phyloP scores from a whole-genome alignment of 2,888 invertebrate species.

The Galerucella nymphaeae region DNA sequence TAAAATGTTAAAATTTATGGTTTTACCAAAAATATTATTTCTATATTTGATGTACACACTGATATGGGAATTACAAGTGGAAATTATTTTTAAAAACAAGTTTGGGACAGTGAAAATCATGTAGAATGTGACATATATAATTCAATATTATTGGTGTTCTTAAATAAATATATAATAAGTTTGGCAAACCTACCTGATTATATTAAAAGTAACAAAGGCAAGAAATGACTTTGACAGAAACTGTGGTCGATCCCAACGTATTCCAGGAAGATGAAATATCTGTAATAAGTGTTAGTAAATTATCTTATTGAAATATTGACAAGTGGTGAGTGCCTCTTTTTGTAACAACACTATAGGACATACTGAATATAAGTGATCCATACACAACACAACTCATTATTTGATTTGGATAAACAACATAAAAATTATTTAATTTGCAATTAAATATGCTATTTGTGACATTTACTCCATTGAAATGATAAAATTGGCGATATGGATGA shows the following conservation, averaged over 20 bases:
- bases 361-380: background rate
- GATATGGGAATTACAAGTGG: no score
- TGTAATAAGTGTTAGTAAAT: constrained; percentile 61
- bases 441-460: constrained; percentile 3
- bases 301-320: no score
- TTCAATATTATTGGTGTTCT: no score
- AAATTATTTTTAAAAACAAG: no score
- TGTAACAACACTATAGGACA: background rate
- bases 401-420: background rate
- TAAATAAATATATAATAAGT: no score
- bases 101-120: no score
- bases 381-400: background rate
- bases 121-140: no score
- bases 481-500: background rate
- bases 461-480: background rate
- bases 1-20: background rate
- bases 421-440: constrained; percentile 3
- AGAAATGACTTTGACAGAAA: constrained; percentile 92
- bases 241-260: constrained; percentile 88
- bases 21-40: background rate
- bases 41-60: background rate
- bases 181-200: constrained; percentile 66
- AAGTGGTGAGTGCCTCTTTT: background rate
- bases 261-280: constrained; percentile 90
- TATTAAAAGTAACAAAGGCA: constrained; percentile 89